Evolutionary conservation across 2,797 vertebrate genomes (phyloP).

Genomic region (Pristis pectinata): DNA sequence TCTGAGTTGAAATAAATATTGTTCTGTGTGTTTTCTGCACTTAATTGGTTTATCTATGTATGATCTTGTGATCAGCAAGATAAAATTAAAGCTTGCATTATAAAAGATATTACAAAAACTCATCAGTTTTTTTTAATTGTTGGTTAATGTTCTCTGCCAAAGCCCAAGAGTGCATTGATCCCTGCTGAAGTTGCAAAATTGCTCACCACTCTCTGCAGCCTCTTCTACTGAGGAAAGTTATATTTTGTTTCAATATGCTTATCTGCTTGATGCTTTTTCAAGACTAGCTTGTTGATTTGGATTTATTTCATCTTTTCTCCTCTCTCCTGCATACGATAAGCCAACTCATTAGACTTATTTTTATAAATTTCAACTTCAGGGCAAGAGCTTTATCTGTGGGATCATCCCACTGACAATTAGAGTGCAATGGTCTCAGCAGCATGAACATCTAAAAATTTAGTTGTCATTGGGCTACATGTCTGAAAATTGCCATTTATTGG

Average conservation of each 20-base stretch:
- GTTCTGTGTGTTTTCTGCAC: not conserved
- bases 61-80: not conserved
- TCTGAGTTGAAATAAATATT: not conserved
- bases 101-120: not conserved
- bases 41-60: conserved; percentile 1
- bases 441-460: too few relatives aligned
- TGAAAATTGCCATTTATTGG: too few relatives aligned
- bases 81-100: not conserved
- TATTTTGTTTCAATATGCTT: not conserved
- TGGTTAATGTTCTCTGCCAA: not conserved
- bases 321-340: not conserved
- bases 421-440: not conserved
- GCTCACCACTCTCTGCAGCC: too few relatives aligned
- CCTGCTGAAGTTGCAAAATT: not conserved
- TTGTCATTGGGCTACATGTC: too few relatives aligned
- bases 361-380: not conserved
- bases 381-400: not conserved
- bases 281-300: not conserved
- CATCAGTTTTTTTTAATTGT: not conserved
- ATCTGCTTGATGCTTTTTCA: not conserved
- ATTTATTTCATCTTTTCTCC: not conserved
- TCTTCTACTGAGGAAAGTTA: not conserved
- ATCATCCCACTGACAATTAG: not conserved
- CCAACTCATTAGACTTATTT: not conserved
- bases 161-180: not conserved